Evolutionary conservation across 1,140 invertebrate species (phyloP), one percentile per base, ranked within the genome.

Genomic region (Neodiprion virginianus): DNA sequence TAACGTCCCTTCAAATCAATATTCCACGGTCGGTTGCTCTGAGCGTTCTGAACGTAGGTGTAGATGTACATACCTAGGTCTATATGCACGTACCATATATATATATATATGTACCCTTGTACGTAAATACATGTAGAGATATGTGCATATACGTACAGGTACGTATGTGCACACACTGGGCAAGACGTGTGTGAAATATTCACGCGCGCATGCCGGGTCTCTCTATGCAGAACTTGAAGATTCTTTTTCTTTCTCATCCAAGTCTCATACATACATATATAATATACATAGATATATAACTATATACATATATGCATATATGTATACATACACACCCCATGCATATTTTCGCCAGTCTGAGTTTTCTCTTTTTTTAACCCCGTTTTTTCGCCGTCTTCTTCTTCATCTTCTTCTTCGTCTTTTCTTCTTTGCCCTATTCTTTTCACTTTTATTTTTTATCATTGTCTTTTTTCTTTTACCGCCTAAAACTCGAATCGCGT

Each of bases 21-120:
- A 61, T 61, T 61, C 53, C 11, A 61, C 53, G 53, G 53, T 61
- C n/a, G 53, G 53, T 61, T 61, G 53, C 11, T 61, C 53, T 61
- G 8, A 12, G 53, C 53, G 28, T 40, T 17, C n/a, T 17, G 53
- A 61, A 61, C 53, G 11, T 61, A 8, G 53, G 5, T 14, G 53
- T 61, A 5, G 1, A 40, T 5, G 28, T 21, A 40, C 5, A 5
- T 40, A 40, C 28, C 28, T 40, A 5, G 28, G 28, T 3, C 28
- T 40, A 40, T 40, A 40, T 40, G 28, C 28, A 40, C 5, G 5
- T 40, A 40, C 28, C 28, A 40, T 40, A 40, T 40, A 5, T 40
- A 40, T 5, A 5, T 40, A 40, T 40, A 21, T 21, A 21, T 21
- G 17, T 21, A 21, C 17, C 17, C 17, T 21, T 21, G 28, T 40